Evolutionary conservation across 2,888 invertebrate species (phyloP).

Genomic region (Tachystola acroxantha): DNA sequence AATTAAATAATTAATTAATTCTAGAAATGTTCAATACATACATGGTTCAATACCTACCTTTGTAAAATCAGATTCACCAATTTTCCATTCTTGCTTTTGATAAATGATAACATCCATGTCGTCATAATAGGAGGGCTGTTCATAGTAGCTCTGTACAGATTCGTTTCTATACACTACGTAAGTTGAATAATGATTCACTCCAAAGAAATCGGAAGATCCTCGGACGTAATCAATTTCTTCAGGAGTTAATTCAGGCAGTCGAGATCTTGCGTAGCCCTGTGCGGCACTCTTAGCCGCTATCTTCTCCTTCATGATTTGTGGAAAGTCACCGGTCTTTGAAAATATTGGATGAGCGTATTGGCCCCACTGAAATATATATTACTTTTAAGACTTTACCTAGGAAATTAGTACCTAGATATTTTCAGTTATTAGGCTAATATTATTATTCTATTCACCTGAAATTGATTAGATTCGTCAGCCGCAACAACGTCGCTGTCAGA

Average conservation of each 20-base stretch:
- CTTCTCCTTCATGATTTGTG: constrained; percentile 74
- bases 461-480: constrained; percentile 43
- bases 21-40: too few relatives aligned
- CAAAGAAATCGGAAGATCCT: constrained; percentile 81
- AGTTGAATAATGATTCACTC: constrained; percentile 82
- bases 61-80: constrained; percentile 14
- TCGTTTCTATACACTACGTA: constrained; percentile 49
- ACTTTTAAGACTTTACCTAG: too few relatives aligned
- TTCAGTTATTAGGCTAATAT: neutral
- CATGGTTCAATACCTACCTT: too few relatives aligned
- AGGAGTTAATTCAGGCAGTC: constrained; percentile 76
- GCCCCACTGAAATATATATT: constrained; percentile 55
- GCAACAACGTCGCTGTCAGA: constrained; percentile 26
- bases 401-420: too few relatives aligned
- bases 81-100: constrained; percentile 18
- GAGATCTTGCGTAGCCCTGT: constrained; percentile 75
- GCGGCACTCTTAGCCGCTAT: constrained; percentile 73
- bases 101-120: constrained; percentile 23
- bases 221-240: constrained; percentile 79
- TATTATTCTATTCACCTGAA: constrained; percentile 51
- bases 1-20: too few relatives aligned
- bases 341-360: constrained; percentile 81
- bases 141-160: constrained; percentile 19
- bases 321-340: constrained; percentile 79
- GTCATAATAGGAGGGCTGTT: constrained; percentile 29